A percentile compares a stretch with the other conserved stretches of the same genome.
phyloP scores from a whole-genome alignment of 1,140 invertebrate species.

The Magallana angulata region DNA sequence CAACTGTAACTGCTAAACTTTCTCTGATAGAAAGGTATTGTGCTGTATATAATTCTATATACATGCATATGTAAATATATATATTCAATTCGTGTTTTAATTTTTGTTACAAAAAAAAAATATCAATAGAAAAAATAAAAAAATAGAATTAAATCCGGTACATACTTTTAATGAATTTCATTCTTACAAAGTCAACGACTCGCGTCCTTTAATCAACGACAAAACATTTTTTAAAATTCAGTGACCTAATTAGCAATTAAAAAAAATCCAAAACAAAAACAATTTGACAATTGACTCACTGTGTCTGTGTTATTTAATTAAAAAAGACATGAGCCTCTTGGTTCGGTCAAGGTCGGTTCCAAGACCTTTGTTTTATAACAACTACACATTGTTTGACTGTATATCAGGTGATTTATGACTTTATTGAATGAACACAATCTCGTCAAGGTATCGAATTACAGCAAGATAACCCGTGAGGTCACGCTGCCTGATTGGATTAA shows the following conservation, averaged over 20 bases:
- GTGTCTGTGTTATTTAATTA: background rate
- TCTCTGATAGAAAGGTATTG: no score
- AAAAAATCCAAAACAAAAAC: background rate
- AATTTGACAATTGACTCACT: no score
- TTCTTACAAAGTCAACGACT: background rate
- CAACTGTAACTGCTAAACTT: no score
- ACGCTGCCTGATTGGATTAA: background rate
- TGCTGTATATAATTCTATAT: no score
- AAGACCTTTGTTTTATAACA: background rate
- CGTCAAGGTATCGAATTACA: background rate
- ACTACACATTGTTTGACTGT: background rate
- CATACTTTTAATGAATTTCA: no score
- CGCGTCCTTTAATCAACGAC: background rate
- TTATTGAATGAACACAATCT: constrained; percentile 14
- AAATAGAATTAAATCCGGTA: no score
- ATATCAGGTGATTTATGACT: background rate
- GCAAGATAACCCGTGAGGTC: constrained; percentile 12
- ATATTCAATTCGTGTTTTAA: no score
- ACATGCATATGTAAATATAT: no score
- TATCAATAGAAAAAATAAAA: no score
- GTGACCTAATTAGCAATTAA: background rate
- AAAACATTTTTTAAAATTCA: background rate
- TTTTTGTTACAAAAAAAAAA: no score
- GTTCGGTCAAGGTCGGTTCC: background rate
- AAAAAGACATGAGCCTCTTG: background rate